These are phyloP conservation scores for Sesia bembeciformis DNA, from an alignment of 2,888 invertebrate genomes.

Conservation along the genomic window DNA sequence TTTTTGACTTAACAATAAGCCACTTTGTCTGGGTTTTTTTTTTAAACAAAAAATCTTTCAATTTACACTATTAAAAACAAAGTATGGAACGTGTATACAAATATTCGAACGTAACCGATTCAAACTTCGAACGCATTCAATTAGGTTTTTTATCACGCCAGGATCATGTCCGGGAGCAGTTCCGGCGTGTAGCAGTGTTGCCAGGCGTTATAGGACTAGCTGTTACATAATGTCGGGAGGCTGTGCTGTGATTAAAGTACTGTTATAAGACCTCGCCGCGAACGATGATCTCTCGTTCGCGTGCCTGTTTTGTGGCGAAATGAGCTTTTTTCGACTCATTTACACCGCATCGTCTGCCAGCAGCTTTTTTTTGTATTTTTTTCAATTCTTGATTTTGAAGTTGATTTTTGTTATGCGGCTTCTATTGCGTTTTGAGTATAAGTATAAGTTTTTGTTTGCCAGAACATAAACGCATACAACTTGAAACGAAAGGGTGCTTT, in stretches of 20 bases:
- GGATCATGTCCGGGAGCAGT: constrained; percentile 9
- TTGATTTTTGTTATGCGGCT: too few species aligned
- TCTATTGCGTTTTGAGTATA: too few species aligned
- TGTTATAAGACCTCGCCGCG: constrained; percentile 67
- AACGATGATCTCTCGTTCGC: constrained; percentile 66
- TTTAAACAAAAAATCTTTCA: too few species aligned
- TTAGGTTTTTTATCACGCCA: not conserved
- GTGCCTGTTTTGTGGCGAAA: constrained; percentile 65
- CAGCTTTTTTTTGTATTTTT: not conserved
- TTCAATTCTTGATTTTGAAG: not conserved
- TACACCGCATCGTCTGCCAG: constrained; percentile 26
- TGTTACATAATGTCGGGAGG: constrained; percentile 62
- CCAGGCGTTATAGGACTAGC: constrained; percentile 56
- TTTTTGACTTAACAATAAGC: too few species aligned
- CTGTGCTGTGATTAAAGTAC: constrained; percentile 57
- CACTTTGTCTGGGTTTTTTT: too few species aligned
- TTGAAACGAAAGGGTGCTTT: too few species aligned
- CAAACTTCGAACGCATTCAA: too few species aligned
- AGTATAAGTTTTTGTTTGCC: too few species aligned
- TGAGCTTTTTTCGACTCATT: constrained; percentile 50
- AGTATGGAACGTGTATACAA: too few species aligned
- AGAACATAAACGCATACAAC: too few species aligned
- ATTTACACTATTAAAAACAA: too few species aligned
- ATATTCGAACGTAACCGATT: too few species aligned
- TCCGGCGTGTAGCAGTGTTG: constrained; percentile 44